Base-by-base conservation (phyloP, 2,888 invertebrate genomes). In the Lysandra bellargus region DNA sequence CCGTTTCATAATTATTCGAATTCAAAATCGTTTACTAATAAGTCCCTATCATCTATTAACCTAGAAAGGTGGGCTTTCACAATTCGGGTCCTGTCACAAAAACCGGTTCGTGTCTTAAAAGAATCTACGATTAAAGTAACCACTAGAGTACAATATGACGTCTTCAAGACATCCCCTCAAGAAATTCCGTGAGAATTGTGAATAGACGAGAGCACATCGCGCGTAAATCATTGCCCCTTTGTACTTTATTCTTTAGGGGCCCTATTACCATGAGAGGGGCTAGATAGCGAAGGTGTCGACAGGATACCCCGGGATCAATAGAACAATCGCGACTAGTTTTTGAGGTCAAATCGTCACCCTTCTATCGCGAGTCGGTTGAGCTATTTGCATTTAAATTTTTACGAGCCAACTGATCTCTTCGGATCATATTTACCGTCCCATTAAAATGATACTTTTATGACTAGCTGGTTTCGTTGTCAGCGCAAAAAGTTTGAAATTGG, bases 271-370 rank as follows among this genome's bases (percentile, higher is more conserved):
- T 93, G 89, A 89, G 87, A 92, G 93, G 88, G 92, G 92, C 91
- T 93, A 93, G 92, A 92, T 83, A 89, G 90, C 88, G 92, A 92
- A 93, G 93, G 94, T 93, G 94, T 94, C 90, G 94, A 93, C 91
- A 91, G 82, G 81, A 83, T 80, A 81, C 80, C 80, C 80, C 69
- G 79, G 81, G 81, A 80, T 80, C 80, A 73, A 82, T 79, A 78
- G 79, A 80, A 85, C 87, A 86, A 85, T 85, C 86, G 86, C 85
- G 85, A 88, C 89, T 89, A 90, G 90, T 86, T 85, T 83, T 85
- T 83, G 81, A 84, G 85, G 86, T 88, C 86, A 86, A 85, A 85
- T 87, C 84, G 82, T 85, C 85, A 83, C 84, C 87, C 87, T 86
- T 85, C 87, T 86, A 75, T 44, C 40, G n/a, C 12, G 23, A 23